Percentiles rank a stretch among this genome's conserved stretches.
phyloP scores from a whole-genome alignment of 2,113 vertebrate genomes.

The Erythrolamprus reginae region DNA sequence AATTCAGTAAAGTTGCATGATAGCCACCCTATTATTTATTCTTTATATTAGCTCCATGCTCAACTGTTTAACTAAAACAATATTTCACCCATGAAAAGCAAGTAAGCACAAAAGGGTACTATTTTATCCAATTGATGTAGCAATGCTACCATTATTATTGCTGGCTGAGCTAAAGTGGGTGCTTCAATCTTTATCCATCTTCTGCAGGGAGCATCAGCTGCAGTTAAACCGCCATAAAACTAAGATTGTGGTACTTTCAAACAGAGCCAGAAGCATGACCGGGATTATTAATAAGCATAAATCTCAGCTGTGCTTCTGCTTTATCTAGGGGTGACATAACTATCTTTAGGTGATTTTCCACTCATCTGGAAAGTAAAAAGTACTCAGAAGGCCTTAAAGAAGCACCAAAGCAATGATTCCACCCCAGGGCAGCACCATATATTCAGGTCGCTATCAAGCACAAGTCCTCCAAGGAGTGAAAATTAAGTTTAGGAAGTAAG shows the following conservation, averaged over 20 bases:
- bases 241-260: not conserved
- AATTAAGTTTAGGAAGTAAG: not conserved
- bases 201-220: not conserved
- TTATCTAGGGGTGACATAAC: not conserved
- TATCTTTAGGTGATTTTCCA: not conserved
- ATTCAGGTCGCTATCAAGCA: not conserved
- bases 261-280: not conserved
- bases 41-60: not conserved
- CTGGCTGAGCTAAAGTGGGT: not conserved
- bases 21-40: not conserved
- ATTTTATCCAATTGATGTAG: not conserved
- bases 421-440: not conserved
- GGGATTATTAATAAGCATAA: not conserved
- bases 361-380: not conserved
- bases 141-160: not conserved
- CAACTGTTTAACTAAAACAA: not conserved
- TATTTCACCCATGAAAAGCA: not conserved
- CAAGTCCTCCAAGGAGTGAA: not conserved
- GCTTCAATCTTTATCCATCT: not conserved
- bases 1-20: not conserved
- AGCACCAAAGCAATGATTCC: not conserved
- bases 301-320: not conserved
- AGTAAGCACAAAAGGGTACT: not conserved
- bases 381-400: not conserved
- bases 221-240: not conserved